Conservation (phyloP, 1,140 invertebrate species). For the Diabrotica undecimpunctata region DNA sequence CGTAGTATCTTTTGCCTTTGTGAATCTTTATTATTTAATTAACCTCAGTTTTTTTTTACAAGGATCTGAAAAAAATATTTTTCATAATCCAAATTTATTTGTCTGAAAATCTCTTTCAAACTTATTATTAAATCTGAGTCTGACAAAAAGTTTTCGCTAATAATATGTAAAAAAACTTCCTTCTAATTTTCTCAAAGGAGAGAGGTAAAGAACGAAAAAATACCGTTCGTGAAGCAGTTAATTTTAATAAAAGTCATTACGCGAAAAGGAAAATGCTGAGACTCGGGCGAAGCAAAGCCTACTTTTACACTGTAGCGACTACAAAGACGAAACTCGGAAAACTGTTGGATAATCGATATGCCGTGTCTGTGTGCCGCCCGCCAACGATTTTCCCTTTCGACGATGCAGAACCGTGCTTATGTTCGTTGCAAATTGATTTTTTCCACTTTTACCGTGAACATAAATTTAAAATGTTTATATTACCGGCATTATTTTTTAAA, state of each 20-base stretch:
- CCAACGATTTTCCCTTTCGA: background rate
- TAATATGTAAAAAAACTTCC: background rate
- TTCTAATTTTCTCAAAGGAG: background rate
- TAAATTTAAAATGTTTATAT: too few species aligned
- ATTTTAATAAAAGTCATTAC: background rate
- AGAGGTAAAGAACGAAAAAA: background rate
- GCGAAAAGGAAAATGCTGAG: background rate
- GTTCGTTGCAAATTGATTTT: too few species aligned
- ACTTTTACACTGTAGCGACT: background rate
- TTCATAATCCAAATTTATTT: conserved; percentile 1
- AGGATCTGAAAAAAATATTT: too few species aligned
- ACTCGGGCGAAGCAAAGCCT: background rate
- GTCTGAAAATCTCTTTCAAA: background rate
- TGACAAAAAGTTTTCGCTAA: background rate
- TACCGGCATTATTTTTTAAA: too few species aligned
- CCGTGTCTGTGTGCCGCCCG: background rate
- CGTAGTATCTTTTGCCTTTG: too few species aligned
- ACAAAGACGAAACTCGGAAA: background rate
- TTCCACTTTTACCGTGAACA: too few species aligned
- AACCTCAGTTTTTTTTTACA: too few species aligned
- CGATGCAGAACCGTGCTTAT: too few species aligned
- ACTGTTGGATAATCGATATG: background rate
- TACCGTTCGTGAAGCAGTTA: background rate
- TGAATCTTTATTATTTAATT: too few species aligned
- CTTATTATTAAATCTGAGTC: background rate